Evolutionary conservation across 64 coral and sea anemone species (phyloP), one percentile per base, ranked within the genome.

Genomic region (Orbicella faveolata): DNA sequence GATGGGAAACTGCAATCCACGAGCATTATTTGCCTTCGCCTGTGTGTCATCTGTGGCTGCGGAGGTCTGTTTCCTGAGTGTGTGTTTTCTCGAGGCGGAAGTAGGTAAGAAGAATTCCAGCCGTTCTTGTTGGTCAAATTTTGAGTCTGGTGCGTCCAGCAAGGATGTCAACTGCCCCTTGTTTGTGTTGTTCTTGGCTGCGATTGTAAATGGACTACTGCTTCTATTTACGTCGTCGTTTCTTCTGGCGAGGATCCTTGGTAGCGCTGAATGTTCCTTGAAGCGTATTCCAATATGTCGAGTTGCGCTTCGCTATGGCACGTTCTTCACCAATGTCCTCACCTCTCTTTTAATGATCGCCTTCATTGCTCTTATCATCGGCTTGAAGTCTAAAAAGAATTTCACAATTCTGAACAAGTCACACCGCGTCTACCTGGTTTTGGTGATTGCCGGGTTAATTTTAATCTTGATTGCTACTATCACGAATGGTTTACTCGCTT

Each of bases 1-100:
- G 23, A 85, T 85, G 82, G 82, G 64, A 66, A 85, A 85, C 37
- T 85, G 82, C 41, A 85, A 85, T 72, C 82, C 82, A 72, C 36
- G 82, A 85, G 82, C 82, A 20, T 72, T 85, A 72, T 85, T 72
- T 52, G 65, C 64, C 4, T 51, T 69, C 63, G 63, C 82, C 12
- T 85, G 36, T 48, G 23, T 52, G 14, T 69, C 63, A 23, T 51
- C 35, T 53, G n/a, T 85, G 21, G 34, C 19, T 25, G 18, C 82
- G 26, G 82, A 85, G 20, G 63, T 9, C 14, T 85, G 82, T 72
- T 85, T 85, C 70, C n/a, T 85, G 4, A 53, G 36, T 12, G 65
- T 85, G 3, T 17, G 51, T 52, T 51, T 85, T 30, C 19, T 85
- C 4, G 82, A 85, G 65, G 39, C 82, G 20, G n/a, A 70, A 72